phyloP scores from a whole-genome alignment of 53 echinoderm and acorn worm species.

The Zoroaster sp. region DNA sequence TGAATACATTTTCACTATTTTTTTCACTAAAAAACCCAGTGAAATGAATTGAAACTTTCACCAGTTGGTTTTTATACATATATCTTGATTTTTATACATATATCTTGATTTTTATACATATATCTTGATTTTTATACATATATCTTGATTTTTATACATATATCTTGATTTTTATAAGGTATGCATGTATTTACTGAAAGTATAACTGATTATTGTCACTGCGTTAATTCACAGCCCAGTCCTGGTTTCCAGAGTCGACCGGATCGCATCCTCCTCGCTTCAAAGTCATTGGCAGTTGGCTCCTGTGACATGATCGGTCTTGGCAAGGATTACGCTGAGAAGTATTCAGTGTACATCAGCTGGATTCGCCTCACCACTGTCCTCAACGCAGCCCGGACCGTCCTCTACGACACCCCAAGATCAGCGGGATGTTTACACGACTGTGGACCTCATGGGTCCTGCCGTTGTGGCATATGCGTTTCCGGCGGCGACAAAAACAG shows the following conservation, averaged over 20 bases:
- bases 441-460: conserved; percentile 81
- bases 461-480: conserved; percentile 76
- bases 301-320: conserved; percentile 46
- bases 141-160: too few relatives aligned
- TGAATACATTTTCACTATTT: too few relatives aligned
- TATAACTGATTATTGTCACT: too few relatives aligned
- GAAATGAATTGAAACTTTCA: too few relatives aligned
- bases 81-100: too few relatives aligned
- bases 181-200: too few relatives aligned
- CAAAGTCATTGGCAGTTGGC: conserved; percentile 38
- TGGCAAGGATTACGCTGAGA: conserved; percentile 54
- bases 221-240: conserved; percentile 54
- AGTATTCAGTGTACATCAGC: conserved; percentile 35
- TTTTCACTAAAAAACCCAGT: too few relatives aligned
- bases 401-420: conserved; percentile 1
- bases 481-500: conserved; percentile 61
- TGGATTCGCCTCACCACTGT: conserved; percentile 46
- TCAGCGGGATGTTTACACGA: conserved; percentile 63
- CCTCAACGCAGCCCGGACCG: conserved; percentile 27
- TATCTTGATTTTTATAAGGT: too few relatives aligned
- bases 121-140: too few relatives aligned
- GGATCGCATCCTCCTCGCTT: conserved; percentile 66
- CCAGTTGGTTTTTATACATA: too few relatives aligned
- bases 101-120: too few relatives aligned
- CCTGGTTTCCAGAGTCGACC: conserved; percentile 85